These are phyloP conservation scores for Hippocampus zosterae DNA, from an alignment of 2,113 vertebrate species.

Conservation along the genomic window DNA sequence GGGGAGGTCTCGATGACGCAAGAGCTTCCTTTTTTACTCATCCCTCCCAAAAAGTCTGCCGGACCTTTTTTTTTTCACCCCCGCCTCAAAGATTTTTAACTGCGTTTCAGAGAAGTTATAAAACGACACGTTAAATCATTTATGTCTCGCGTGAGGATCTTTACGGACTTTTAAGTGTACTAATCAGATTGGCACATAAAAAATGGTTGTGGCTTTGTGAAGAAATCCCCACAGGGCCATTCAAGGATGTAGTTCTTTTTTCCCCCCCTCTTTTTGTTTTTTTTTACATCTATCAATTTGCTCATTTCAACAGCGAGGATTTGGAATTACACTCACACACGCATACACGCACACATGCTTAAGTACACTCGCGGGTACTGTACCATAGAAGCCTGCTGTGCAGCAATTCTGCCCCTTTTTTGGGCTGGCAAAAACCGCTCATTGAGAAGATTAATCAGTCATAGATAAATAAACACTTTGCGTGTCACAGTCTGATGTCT, in stretches of 20 bases:
- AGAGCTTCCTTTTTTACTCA: conserved; percentile 11
- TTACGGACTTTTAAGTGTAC: conserved; percentile 16
- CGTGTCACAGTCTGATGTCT: conserved; percentile 9
- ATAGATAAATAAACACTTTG: conserved; percentile 54
- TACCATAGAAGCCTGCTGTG: conserved; percentile 33
- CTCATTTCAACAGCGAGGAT: conserved; percentile 21
- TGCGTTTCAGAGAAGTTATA: conserved; percentile 15
- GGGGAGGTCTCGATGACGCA: conserved; percentile 19
- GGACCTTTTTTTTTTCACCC: no score
- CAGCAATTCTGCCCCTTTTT: conserved; percentile 50
- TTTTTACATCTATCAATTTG: conserved; percentile 4
- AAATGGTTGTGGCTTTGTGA: conserved; percentile 2
- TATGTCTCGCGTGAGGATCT: conserved; percentile 10
- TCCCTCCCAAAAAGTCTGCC: conserved; percentile 11
- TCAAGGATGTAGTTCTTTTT: not conserved
- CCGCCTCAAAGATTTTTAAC: not conserved
- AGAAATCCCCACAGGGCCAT: conserved; percentile 5
- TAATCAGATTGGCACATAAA: conserved; percentile 13
- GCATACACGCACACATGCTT: not conserved
- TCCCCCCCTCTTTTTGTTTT: not conserved
- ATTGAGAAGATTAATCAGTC: conserved; percentile 59
- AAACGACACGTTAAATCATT: conserved; percentile 25
- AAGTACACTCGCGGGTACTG: conserved; percentile 33
- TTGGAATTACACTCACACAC: conserved; percentile 10
- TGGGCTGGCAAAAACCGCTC: conserved; percentile 35